Percentiles rank a stretch among this genome's conserved stretches.
These are phyloP conservation scores for Polyommatus icarus DNA, from an alignment of 2,888 invertebrate genomes.

Conservation along the genomic window DNA sequence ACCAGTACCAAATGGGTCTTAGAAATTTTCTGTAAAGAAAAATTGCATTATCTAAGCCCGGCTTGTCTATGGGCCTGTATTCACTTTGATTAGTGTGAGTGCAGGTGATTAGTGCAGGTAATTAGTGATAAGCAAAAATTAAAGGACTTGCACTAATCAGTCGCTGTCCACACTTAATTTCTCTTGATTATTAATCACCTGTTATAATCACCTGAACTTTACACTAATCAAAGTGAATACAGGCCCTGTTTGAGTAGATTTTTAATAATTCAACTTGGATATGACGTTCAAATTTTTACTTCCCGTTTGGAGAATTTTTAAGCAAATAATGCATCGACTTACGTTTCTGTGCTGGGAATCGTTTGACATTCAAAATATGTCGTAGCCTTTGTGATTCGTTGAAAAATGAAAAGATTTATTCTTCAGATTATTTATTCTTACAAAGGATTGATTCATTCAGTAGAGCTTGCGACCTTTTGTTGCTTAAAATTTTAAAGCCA, in stretches of 20 bases:
- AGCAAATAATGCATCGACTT: constrained; percentile 10
- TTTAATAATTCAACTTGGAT: neutral
- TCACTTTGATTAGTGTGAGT: too few relatives aligned
- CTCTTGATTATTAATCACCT: too few relatives aligned
- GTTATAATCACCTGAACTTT: too few relatives aligned
- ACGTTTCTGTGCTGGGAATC: constrained; percentile 23
- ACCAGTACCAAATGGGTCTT: neutral
- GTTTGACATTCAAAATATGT: constrained; percentile 29
- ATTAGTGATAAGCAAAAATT: too few relatives aligned
- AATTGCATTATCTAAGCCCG: neutral
- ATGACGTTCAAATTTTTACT: neutral
- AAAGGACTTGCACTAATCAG: too few relatives aligned
- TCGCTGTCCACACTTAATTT: too few relatives aligned
- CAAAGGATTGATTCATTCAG: constrained; percentile 28
- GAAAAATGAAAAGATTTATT: constrained; percentile 27
- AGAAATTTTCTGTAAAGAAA: neutral
- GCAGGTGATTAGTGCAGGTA: too few relatives aligned
- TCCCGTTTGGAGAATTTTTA: constrained; percentile 5
- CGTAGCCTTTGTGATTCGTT: constrained; percentile 29
- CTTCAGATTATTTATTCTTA: constrained; percentile 11
- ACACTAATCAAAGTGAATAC: too few relatives aligned
- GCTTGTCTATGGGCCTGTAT: neutral
- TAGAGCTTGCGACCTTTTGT: constrained; percentile 26
- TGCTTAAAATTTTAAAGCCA: constrained; percentile 20
- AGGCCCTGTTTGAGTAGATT: neutral